Evolutionary conservation across 2,113 vertebrate species (phyloP).

Genomic region (Oenanthe melanoleuca): DNA sequence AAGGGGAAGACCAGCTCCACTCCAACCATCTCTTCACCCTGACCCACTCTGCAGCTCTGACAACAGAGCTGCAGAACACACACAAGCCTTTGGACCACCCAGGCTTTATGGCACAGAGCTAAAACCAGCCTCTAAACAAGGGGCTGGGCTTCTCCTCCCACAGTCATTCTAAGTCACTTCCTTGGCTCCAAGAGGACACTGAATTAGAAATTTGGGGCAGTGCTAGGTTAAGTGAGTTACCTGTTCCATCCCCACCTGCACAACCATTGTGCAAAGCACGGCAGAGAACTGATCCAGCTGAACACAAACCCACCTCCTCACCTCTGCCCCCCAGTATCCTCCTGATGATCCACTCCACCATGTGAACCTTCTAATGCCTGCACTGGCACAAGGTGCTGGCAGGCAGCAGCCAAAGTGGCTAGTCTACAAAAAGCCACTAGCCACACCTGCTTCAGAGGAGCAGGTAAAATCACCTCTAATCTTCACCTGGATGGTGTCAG

Average conservation of each 20-base stretch:
- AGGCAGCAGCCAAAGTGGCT: neutral
- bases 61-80: neutral
- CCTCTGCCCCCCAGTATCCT: neutral
- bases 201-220: neutral
- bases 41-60: neutral
- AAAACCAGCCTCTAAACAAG: neutral
- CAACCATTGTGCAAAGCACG: neutral
- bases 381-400: neutral
- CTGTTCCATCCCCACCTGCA: neutral
- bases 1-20: neutral
- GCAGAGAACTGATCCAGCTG: neutral
- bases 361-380: neutral
- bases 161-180: neutral
- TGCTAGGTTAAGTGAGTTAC: neutral
- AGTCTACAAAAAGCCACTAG: neutral
- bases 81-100: neutral
- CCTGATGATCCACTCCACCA: neutral
- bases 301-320: neutral
- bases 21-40: neutral
- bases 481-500: neutral
- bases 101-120: neutral
- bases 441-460: neutral
- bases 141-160: neutral
- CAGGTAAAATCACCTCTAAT: neutral
- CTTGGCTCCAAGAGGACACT: neutral